Evolutionary conservation across 2,888 invertebrate genomes (phyloP).

Genomic region (Ornithoptera priamus): DNA sequence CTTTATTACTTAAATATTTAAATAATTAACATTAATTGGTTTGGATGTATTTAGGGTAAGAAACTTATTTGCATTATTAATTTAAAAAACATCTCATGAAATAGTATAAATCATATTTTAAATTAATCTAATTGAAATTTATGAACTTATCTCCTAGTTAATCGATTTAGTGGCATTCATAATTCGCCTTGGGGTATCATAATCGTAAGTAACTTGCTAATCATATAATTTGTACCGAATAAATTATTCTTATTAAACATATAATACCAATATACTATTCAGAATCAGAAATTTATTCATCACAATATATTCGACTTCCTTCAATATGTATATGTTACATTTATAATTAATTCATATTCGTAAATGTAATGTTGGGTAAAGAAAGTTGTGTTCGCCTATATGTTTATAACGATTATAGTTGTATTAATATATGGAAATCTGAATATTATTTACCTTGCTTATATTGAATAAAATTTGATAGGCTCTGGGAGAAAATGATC

Average conservation of each 20-base stretch:
- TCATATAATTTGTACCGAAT: slow-evolving; percentile 13
- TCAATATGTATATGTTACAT: no score
- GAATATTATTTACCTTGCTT: no score
- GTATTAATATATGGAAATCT: no score
- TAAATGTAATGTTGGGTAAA: no score
- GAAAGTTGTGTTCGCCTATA: no score
- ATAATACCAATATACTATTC: not conserved
- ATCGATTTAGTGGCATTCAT: not conserved
- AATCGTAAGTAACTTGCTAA: slow-evolving; percentile 12
- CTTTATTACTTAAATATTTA: no score
- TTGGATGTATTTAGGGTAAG: not conserved
- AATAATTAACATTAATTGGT: no score
- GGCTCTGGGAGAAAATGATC: no score
- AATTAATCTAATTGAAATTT: not conserved
- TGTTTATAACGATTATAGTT: no score
- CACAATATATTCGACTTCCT: not conserved
- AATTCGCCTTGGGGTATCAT: not conserved
- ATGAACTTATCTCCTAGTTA: not conserved
- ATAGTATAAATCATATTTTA: not conserved
- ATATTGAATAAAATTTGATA: no score
- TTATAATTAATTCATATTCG: no score
- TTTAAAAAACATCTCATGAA: not conserved
- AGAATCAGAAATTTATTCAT: not conserved
- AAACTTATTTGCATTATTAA: not conserved
- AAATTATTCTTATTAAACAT: slow-evolving; percentile 3